phyloP scores from a whole-genome alignment of 2,113 vertebrate species.

The Phrynosoma blainvillii region DNA sequence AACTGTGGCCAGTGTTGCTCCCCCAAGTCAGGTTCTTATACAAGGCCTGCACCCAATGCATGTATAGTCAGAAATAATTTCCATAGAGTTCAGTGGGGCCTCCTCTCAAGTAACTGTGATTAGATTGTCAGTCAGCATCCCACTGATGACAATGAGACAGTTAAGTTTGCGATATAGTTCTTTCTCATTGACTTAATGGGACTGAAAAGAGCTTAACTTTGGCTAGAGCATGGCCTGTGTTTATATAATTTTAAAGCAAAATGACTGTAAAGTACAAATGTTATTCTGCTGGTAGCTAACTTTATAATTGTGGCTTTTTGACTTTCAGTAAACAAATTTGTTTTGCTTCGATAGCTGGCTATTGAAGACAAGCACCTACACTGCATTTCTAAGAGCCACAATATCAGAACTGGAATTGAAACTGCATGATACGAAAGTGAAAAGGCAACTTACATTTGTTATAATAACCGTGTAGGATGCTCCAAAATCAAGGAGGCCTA shows the following conservation, averaged over 20 bases:
- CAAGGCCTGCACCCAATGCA: neutral
- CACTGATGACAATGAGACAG: neutral
- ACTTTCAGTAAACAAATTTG: neutral
- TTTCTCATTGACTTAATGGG: neutral
- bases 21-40: neutral
- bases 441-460: slow-evolving; percentile 75
- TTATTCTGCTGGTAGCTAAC: neutral
- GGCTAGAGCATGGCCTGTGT: neutral
- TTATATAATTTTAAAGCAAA: neutral
- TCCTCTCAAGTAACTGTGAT: neutral
- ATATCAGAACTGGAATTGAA: neutral
- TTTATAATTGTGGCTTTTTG: neutral
- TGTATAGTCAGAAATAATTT: neutral
- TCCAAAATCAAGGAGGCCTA: slow-evolving; percentile 91
- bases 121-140: neutral
- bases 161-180: neutral
- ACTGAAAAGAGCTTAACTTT: neutral
- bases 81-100: no score
- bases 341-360: neutral
- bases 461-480: slow-evolving; percentile 86
- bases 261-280: neutral
- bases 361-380: neutral
- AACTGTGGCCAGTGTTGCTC: neutral
- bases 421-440: neutral
- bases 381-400: neutral